These are phyloP conservation scores for Mythimna pallens DNA, from an alignment of 2,888 invertebrate species.

Conservation along the genomic window DNA sequence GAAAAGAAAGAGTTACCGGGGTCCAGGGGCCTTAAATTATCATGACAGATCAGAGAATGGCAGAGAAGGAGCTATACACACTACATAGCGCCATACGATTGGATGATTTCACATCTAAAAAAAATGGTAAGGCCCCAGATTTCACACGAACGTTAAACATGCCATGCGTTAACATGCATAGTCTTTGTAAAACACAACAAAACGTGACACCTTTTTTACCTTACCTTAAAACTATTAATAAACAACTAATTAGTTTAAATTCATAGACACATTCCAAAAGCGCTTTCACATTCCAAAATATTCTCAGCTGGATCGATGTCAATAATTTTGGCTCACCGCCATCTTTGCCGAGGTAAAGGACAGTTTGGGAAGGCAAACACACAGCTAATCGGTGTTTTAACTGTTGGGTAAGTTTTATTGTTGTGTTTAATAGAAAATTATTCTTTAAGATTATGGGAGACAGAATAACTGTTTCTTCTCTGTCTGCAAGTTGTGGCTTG, in stretches of 20 bases:
- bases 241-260: slow-evolving; percentile 43
- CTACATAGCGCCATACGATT: too few relatives aligned
- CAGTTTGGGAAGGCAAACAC: slow-evolving; percentile 25
- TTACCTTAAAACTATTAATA: slow-evolving; percentile 29
- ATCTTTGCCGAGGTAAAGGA: slow-evolving; percentile 40
- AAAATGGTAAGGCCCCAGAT: too few relatives aligned
- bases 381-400: slow-evolving; percentile 34
- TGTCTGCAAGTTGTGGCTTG: not conserved
- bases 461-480: not conserved
- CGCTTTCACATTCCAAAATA: slow-evolving; percentile 58
- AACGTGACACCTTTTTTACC: slow-evolving; percentile 8
- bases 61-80: too few relatives aligned
- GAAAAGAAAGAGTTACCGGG: too few relatives aligned
- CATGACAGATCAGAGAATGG: too few relatives aligned
- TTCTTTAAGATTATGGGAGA: too few relatives aligned
- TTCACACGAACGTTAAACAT: not conserved
- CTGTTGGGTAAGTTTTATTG: slow-evolving; percentile 8
- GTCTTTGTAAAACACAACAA: not conserved
- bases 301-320: slow-evolving; percentile 61
- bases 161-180: too few relatives aligned
- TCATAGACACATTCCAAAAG: slow-evolving; percentile 51
- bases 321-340: slow-evolving; percentile 63
- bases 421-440: not conserved
- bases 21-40: too few relatives aligned
- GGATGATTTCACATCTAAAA: too few relatives aligned